These are phyloP conservation scores for Mastomys natalensis DNA, from an alignment of 2,113 vertebrate genomes.

Conservation along the genomic window DNA sequence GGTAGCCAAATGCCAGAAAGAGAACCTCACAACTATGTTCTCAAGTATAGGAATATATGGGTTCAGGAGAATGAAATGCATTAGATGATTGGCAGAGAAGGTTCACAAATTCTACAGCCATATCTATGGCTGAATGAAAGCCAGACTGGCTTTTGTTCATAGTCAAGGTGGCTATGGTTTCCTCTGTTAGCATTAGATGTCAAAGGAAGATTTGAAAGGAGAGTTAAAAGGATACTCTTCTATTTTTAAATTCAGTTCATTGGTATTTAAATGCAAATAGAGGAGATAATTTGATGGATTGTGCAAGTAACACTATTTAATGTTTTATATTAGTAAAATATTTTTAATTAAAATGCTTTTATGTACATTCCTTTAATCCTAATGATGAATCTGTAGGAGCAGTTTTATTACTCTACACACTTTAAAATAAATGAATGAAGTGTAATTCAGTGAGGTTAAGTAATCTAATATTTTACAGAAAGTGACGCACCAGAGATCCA, in stretches of 20 bases:
- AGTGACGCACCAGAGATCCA: background rate
- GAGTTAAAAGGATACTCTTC: background rate
- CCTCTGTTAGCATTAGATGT: background rate
- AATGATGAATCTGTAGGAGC: background rate
- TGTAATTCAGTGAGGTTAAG: background rate
- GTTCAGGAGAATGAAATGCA: background rate
- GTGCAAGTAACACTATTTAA: constrained; percentile 7
- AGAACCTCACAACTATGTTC: background rate
- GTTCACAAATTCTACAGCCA: background rate
- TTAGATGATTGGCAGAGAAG: background rate
- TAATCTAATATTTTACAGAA: constrained; percentile 50
- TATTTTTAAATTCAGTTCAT: constrained; percentile 9
- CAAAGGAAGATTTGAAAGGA: background rate
- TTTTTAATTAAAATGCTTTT: constrained; percentile 1
- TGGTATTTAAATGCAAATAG: background rate
- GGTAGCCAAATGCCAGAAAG: background rate
- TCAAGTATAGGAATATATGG: background rate
- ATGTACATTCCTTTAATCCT: background rate
- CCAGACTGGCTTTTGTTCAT: background rate
- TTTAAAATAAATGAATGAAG: background rate
- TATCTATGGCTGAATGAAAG: background rate
- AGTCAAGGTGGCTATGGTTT: background rate
- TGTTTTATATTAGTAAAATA: constrained; percentile 37
- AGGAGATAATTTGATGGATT: background rate
- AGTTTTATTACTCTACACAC: background rate